Evolutionary conservation across 1,140 invertebrate species (phyloP).

Genomic region (Saxidomus purpurata): DNA sequence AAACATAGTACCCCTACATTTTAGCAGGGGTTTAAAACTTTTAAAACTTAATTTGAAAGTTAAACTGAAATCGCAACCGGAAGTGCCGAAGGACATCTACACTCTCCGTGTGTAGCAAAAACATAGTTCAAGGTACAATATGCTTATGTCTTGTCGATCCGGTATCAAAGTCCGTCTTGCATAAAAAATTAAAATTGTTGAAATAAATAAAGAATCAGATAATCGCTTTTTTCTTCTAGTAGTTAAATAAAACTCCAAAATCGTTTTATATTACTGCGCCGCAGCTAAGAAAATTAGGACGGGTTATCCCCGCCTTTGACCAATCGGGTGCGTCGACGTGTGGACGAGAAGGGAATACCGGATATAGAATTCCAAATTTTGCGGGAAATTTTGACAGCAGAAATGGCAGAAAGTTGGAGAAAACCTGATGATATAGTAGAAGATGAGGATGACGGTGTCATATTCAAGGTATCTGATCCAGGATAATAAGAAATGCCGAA

Average conservation of each 20-base stretch:
- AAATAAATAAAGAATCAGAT: no score
- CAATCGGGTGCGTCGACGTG: conserved; percentile 1
- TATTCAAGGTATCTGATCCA: conserved; percentile 41
- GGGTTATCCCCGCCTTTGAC: not conserved
- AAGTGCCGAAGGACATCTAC: conserved; percentile 60
- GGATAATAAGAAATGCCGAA: no score
- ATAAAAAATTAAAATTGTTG: no score
- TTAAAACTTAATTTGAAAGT: conserved; percentile 2
- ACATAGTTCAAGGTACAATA: not conserved
- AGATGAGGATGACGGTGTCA: conserved; percentile 35
- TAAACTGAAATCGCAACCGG: conserved; percentile 53
- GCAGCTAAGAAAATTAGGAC: not conserved
- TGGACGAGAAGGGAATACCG: not conserved
- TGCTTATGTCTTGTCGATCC: not conserved
- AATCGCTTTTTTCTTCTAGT: no score
- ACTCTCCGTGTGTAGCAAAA: not conserved
- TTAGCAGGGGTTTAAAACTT: conserved; percentile 1
- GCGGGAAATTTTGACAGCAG: conserved; percentile 54
- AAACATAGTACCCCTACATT: conserved; percentile 58
- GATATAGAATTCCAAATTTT: conserved; percentile 17
- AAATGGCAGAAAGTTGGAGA: not conserved
- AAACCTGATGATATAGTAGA: not conserved
- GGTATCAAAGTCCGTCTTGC: not conserved
- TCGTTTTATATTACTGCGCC: not conserved
- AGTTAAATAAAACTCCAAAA: no score